Percentiles rank a stretch among this genome's conserved stretches.
phyloP scores from a whole-genome alignment of 2,797 vertebrate genomes.

The Chelmon rostratus region DNA sequence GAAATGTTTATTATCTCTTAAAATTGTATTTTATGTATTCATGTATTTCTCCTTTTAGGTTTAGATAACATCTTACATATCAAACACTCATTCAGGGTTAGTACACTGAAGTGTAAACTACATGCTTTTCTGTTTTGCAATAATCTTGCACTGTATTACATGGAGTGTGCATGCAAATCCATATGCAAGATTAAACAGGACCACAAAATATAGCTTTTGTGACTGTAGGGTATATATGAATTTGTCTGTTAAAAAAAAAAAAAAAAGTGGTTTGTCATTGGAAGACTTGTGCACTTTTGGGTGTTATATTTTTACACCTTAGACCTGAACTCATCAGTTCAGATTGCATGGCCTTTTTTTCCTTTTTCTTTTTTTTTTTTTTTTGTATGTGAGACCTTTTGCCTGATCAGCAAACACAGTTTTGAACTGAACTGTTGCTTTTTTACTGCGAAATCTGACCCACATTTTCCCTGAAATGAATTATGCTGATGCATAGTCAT shows the following conservation, averaged over 20 bases:
- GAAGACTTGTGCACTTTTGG: neutral
- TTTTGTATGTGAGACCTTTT: constrained; percentile 13
- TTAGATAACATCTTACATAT: neutral
- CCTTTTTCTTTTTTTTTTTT: constrained; percentile 31
- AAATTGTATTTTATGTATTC: neutral
- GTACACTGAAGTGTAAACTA: neutral
- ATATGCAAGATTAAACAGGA: constrained; percentile 17
- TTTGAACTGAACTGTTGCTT: neutral
- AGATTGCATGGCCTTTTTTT: too few species aligned
- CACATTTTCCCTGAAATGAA: constrained; percentile 22
- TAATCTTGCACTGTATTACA: neutral
- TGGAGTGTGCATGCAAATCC: neutral
- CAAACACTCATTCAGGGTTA: constrained; percentile 2
- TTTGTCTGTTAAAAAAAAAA: neutral
- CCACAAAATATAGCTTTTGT: neutral
- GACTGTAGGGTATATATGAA: neutral
- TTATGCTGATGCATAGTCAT: constrained; percentile 18
- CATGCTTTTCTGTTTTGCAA: neutral
- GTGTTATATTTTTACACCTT: constrained; percentile 10
- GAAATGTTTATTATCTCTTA: constrained; percentile 1
- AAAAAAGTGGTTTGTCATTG: neutral
- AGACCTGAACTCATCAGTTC: neutral
- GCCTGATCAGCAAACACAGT: constrained; percentile 12
- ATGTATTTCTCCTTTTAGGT: constrained; percentile 14
- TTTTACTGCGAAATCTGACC: constrained; percentile 27